Percentiles rank a stretch among this genome's conserved stretches.
Conservation (phyloP, 2,888 invertebrate species). For the Diarsia mendica region DNA sequence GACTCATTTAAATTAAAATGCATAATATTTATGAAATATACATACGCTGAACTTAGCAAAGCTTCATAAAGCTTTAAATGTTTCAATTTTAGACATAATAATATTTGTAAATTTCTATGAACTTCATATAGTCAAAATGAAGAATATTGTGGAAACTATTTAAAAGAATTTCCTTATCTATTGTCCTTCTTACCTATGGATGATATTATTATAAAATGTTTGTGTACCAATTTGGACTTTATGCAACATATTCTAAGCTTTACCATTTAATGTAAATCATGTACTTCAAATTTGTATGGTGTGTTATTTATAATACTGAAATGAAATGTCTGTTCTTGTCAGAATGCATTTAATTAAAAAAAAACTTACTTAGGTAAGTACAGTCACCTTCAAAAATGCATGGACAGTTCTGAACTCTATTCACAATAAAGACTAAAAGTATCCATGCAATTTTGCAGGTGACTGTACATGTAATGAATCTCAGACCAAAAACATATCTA, state of each 20-base stretch:
- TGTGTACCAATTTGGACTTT: conserved; percentile 26
- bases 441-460: no score
- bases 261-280: conserved; percentile 32
- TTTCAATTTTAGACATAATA: conserved; percentile 13
- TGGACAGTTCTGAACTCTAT: no score
- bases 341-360: conserved; percentile 19
- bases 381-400: no score
- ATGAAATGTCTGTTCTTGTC: conserved; percentile 15
- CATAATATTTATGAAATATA: conserved; percentile 38
- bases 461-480: conserved; percentile 25
- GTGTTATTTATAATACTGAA: conserved; percentile 17
- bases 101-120: conserved; percentile 3
- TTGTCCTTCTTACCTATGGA: neutral
- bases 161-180: conserved; percentile 1
- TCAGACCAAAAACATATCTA: conserved; percentile 18
- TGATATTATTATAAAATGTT: conserved; percentile 12
- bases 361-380: no score
- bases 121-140: neutral
- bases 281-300: conserved; percentile 48
- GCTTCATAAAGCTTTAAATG: conserved; percentile 19
- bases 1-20: conserved; percentile 22
- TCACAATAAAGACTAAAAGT: no score
- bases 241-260: conserved; percentile 40
- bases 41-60: conserved; percentile 3
- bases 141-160: neutral